phyloP scores from a whole-genome alignment of 2,888 invertebrate genomes.

The Parasteatoda lunata region DNA sequence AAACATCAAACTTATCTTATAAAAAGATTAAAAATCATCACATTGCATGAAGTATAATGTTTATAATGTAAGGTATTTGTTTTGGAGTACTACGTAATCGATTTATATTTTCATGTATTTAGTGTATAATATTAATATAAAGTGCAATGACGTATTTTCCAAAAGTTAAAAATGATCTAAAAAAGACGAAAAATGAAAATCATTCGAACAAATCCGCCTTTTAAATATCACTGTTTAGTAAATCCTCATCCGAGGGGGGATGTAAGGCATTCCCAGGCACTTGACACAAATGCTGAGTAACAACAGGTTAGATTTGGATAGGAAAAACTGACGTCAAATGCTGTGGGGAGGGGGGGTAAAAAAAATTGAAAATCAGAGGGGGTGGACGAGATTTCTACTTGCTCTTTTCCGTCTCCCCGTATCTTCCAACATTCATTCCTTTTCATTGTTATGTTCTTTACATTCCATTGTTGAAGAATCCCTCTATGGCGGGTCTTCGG shows the following conservation, averaged over 20 bases:
- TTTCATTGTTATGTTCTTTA: constrained; percentile 2
- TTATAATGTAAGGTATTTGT: too few relatives aligned
- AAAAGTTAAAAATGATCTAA: too few relatives aligned
- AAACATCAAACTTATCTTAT: too few relatives aligned
- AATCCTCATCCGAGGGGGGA: not conserved
- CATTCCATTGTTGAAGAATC: constrained; percentile 4
- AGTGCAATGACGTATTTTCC: too few relatives aligned
- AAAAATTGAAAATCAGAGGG: not conserved
- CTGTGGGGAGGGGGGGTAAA: constrained; percentile 13
- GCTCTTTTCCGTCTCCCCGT: constrained; percentile 21
- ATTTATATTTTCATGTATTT: too few relatives aligned
- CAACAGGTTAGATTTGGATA: constrained; percentile 37
- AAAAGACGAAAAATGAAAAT: too few relatives aligned
- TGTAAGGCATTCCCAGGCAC: not conserved
- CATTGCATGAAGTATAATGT: too few relatives aligned
- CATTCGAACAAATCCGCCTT: not conserved
- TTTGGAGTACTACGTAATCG: too few relatives aligned
- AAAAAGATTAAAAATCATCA: too few relatives aligned
- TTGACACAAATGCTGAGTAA: not conserved
- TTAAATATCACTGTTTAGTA: not conserved
- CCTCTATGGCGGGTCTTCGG: not conserved
- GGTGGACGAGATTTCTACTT: not conserved
- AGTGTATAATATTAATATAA: too few relatives aligned
- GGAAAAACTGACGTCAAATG: constrained; percentile 19
- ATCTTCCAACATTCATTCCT: not conserved